Conservation (phyloP, 2,888 invertebrate genomes). For the Eumacrocentrus americanus region DNA sequence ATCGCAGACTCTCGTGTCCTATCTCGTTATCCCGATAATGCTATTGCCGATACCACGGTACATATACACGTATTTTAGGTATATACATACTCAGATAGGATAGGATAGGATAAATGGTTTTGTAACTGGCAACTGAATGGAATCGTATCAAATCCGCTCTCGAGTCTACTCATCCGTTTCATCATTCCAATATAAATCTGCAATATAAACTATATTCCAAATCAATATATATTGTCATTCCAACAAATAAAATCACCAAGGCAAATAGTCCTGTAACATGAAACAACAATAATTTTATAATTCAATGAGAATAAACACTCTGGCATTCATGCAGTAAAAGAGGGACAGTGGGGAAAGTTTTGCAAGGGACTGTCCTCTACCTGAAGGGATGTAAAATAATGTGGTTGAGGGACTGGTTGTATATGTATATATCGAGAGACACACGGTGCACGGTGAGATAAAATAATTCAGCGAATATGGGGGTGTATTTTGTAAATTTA, state of each 20-base stretch:
- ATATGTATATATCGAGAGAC: constrained; percentile 20
- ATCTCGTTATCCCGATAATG: constrained; percentile 24
- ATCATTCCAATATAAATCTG: neutral
- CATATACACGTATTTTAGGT: neutral
- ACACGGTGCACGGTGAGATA: constrained; percentile 20
- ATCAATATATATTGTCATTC: neutral
- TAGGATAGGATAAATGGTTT: constrained; percentile 11
- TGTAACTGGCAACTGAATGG: constrained; percentile 15
- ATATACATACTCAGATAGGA: neutral
- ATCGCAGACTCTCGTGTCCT: constrained; percentile 19
- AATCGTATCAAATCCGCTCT: constrained; percentile 16
- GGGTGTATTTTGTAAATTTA: constrained; percentile 32
- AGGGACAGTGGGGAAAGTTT: too few relatives aligned
- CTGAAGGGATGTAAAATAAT: constrained; percentile 25
- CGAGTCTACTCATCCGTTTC: neutral
- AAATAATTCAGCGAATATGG: constrained; percentile 33
- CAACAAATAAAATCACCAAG: too few relatives aligned
- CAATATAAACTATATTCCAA: constrained; percentile 1
- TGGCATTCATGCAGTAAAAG: too few relatives aligned
- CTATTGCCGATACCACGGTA: constrained; percentile 14
- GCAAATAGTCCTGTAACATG: too few relatives aligned
- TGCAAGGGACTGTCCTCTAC: constrained; percentile 4
- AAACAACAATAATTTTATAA: too few relatives aligned
- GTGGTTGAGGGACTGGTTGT: constrained; percentile 2
- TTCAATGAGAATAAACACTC: too few relatives aligned